These are phyloP conservation scores for Tetranychus truncatus DNA, from an alignment of 2,888 invertebrate genomes.

Conservation along the genomic window DNA sequence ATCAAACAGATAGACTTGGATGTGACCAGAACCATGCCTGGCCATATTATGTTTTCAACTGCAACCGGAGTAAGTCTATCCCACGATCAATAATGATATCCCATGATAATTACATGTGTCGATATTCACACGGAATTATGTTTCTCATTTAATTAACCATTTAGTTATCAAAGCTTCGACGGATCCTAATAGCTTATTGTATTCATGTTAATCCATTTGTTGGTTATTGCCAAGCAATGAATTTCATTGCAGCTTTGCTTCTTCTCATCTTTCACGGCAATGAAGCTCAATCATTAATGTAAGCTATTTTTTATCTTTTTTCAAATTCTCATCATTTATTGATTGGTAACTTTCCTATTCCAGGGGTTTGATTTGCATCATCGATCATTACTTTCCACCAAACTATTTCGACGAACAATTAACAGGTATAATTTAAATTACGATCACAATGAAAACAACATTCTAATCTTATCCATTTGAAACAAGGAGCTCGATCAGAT, in stretches of 20 bases:
- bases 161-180: constrained; percentile 13
- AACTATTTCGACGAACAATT: constrained; percentile 17
- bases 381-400: constrained; percentile 18
- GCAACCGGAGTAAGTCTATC: constrained; percentile 10
- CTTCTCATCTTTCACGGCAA: constrained; percentile 15
- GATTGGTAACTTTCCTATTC: neutral
- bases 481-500: constrained; percentile 17
- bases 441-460: neutral
- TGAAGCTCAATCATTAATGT: constrained; percentile 16
- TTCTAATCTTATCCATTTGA: neutral
- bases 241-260: constrained; percentile 17
- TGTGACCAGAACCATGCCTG: constrained; percentile 15
- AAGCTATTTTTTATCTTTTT: neutral
- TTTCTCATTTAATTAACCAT: neutral
- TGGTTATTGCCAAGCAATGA: constrained; percentile 20
- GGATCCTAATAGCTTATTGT: constrained; percentile 15
- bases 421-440: constrained; percentile 13
- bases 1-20: constrained; percentile 17
- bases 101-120: neutral
- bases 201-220: constrained; percentile 15
- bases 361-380: constrained; percentile 18
- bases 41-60: constrained; percentile 13
- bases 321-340: neutral
- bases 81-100: neutral
- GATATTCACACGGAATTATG: neutral